These are phyloP conservation scores for Proisotoma minuta DNA, from an alignment of 2,888 invertebrate species.

Conservation along the genomic window DNA sequence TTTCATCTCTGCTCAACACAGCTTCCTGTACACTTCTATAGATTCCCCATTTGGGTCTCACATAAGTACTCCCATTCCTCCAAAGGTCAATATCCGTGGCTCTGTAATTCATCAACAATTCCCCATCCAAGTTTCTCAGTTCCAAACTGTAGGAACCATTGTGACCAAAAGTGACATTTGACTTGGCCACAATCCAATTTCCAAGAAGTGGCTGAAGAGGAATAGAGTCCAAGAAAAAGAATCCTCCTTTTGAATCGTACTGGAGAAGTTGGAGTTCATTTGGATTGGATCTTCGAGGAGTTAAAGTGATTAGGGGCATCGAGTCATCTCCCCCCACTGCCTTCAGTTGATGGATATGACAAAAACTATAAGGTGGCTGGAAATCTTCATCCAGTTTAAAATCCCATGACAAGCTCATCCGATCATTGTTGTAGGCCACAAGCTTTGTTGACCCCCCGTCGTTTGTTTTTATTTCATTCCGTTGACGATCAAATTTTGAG, in stretches of 20 bases:
- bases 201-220: conserved; percentile 22
- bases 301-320: conserved; percentile 37
- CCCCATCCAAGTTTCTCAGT: conserved; percentile 14
- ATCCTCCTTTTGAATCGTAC: conserved; percentile 12
- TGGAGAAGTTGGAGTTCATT: conserved; percentile 19
- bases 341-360: conserved; percentile 41
- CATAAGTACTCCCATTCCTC: conserved; percentile 10
- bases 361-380: conserved; percentile 33
- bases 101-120: conserved; percentile 5
- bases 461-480: conserved; percentile 29
- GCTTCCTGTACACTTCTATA: conserved; percentile 21
- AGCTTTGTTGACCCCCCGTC: neutral
- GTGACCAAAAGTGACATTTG: conserved; percentile 18
- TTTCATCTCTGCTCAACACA: conserved; percentile 17
- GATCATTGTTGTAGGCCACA: conserved; percentile 17
- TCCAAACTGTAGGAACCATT: conserved; percentile 16
- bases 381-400: conserved; percentile 37
- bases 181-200: conserved; percentile 32
- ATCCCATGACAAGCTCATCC: conserved; percentile 34
- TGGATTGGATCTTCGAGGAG: conserved; percentile 24
- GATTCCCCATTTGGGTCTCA: conserved; percentile 19
- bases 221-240: neutral
- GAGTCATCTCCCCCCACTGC: conserved; percentile 35
- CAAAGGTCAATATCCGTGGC: conserved; percentile 28
- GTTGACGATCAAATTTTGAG: conserved; percentile 30